Evolutionary conservation across 1,140 invertebrate species (phyloP).

Genomic region (Platorchestia sp.): DNA sequence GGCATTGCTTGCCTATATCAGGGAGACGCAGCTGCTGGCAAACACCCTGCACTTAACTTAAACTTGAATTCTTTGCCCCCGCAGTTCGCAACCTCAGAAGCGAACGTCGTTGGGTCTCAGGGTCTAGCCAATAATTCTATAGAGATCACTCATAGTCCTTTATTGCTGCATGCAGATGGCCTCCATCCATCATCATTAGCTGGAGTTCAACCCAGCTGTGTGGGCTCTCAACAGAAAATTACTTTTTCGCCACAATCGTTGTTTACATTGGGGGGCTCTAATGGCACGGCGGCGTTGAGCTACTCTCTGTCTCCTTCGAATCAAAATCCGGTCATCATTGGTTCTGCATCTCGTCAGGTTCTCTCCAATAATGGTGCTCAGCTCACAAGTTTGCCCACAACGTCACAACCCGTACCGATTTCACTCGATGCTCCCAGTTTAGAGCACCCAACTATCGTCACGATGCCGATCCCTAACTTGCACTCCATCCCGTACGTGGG

Average conservation of each 20-base stretch:
- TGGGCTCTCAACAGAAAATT: background rate
- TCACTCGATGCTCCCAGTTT: background rate
- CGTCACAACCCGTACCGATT: background rate
- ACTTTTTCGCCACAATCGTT: background rate
- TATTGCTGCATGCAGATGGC: background rate
- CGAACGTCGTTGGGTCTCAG: background rate
- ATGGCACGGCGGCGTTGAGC: background rate
- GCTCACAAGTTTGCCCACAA: background rate
- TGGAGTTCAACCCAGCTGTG: background rate
- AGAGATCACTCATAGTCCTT: background rate
- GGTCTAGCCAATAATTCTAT: background rate
- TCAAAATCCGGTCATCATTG: background rate
- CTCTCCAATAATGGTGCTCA: background rate
- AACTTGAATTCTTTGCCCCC: background rate
- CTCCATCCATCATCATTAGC: background rate
- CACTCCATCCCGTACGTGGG: background rate
- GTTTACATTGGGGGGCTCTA: background rate
- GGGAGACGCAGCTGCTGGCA: background rate
- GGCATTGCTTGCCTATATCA: background rate
- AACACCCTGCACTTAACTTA: background rate
- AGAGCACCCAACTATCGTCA: background rate
- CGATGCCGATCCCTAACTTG: background rate
- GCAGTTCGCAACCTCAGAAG: background rate
- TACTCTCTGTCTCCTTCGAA: background rate
- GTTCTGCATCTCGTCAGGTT: background rate